Percentiles rank a stretch among this genome's conserved stretches.
Conservation (phyloP, 2,797 vertebrate species). For the Propithecus perrieri region DNA sequence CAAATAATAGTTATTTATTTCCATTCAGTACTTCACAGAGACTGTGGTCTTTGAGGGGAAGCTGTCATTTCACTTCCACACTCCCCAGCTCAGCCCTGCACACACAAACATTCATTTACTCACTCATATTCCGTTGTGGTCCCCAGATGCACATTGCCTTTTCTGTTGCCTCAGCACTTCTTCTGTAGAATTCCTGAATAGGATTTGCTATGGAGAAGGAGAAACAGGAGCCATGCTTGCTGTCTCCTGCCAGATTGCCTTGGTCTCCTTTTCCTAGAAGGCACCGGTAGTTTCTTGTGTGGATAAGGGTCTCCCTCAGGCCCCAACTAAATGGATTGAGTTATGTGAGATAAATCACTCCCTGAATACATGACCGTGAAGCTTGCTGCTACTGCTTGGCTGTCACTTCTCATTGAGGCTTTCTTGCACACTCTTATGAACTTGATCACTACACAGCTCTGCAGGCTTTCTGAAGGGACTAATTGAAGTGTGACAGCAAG, state of each 20-base stretch:
- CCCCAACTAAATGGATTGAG: neutral
- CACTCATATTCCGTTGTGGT: neutral
- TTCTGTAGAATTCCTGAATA: conserved; percentile 34
- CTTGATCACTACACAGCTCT: neutral
- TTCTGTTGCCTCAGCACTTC: conserved; percentile 37
- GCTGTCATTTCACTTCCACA: neutral
- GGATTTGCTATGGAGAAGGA: neutral
- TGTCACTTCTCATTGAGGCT: neutral
- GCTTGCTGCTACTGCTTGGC: neutral
- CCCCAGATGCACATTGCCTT: neutral
- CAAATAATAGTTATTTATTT: conserved; percentile 62
- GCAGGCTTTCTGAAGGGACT: neutral
- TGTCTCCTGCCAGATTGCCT: neutral
- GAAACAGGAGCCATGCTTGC: neutral
- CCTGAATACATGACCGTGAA: neutral
- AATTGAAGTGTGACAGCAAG: neutral
- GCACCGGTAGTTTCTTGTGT: neutral
- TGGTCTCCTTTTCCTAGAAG: neutral
- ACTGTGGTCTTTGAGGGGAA: conserved; percentile 4
- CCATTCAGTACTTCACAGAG: conserved; percentile 40
- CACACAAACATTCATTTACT: neutral
- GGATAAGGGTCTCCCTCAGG: neutral
- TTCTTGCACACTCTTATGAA: neutral
- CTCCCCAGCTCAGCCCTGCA: neutral
- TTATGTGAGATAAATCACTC: neutral